Evolutionary conservation across 2,113 vertebrate species (phyloP).

Genomic region (Podarcis muralis): DNA sequence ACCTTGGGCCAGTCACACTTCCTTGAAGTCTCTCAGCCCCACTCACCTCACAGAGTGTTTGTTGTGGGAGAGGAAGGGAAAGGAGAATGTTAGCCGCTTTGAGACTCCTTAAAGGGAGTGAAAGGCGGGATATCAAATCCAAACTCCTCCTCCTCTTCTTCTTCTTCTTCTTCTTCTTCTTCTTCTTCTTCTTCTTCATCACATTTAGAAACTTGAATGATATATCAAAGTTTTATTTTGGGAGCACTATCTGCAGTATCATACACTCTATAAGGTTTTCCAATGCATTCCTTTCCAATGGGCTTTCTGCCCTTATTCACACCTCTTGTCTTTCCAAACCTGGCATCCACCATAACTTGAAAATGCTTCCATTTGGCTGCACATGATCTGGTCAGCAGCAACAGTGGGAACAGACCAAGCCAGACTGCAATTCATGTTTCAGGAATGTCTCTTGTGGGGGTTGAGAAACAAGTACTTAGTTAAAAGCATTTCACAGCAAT

Average conservation of each 20-base stretch:
- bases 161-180: too few relatives aligned
- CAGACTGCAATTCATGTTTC: constrained; percentile 71
- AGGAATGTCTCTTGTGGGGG: constrained; percentile 69
- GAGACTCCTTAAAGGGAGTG: too few relatives aligned
- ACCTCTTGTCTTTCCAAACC: not conserved
- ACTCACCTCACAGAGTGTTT: too few relatives aligned
- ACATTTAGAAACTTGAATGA: not conserved
- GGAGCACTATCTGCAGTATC: not conserved
- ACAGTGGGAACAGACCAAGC: constrained; percentile 55
- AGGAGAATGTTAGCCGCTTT: too few relatives aligned
- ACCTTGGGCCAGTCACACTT: too few relatives aligned
- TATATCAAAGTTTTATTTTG: constrained; percentile 11
- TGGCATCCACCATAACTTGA: constrained; percentile 3
- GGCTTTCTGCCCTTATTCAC: not conserved
- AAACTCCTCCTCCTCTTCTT: too few relatives aligned
- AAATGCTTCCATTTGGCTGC: constrained; percentile 22
- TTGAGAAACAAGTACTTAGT: constrained; percentile 63
- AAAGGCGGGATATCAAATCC: too few relatives aligned
- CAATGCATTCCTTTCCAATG: not conserved
- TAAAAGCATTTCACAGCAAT: constrained; percentile 63
- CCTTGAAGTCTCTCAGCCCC: too few relatives aligned
- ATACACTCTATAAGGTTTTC: not conserved
- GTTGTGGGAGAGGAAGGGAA: too few relatives aligned
- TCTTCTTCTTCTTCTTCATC: too few relatives aligned
- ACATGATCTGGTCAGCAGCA: constrained; percentile 55